Evolutionary conservation across 2,797 vertebrate species (phyloP).

Genomic region (Eidolon dupreanum): DNA sequence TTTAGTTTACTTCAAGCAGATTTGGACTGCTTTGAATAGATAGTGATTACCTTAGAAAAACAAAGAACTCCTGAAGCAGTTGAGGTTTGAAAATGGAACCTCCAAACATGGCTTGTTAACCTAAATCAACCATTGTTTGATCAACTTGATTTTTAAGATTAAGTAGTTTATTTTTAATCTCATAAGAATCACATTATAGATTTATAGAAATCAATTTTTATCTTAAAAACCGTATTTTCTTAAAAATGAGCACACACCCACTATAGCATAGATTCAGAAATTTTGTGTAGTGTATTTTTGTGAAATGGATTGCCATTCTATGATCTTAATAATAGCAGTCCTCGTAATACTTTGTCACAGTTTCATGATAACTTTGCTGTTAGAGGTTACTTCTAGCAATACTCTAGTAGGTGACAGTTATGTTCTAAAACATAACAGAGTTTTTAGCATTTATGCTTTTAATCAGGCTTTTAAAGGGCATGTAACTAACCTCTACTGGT

Average conservation of each 20-base stretch:
- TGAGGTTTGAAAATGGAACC: not conserved
- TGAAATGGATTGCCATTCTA: not conserved
- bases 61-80: not conserved
- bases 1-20: not conserved
- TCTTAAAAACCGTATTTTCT: not conserved
- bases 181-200: not conserved
- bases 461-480: not conserved
- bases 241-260: not conserved
- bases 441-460: not conserved
- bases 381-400: not conserved
- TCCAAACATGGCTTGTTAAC: not conserved
- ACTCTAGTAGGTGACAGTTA: not conserved
- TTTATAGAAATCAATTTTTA: constrained; percentile 23
- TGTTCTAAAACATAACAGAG: not conserved
- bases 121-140: not conserved
- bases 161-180: constrained; percentile 7
- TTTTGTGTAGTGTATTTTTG: not conserved
- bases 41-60: not conserved
- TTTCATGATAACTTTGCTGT: not conserved
- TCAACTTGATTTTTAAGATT: not conserved
- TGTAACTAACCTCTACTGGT: not conserved
- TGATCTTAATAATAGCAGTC: not conserved
- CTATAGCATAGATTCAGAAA: not conserved
- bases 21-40: not conserved
- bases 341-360: not conserved